A percentile compares a stretch with the other conserved stretches of the same genome.
These are phyloP conservation scores for Meandrina meandrites DNA, from an alignment of 92 coral and sea anemone genomes.

Conservation along the genomic window DNA sequence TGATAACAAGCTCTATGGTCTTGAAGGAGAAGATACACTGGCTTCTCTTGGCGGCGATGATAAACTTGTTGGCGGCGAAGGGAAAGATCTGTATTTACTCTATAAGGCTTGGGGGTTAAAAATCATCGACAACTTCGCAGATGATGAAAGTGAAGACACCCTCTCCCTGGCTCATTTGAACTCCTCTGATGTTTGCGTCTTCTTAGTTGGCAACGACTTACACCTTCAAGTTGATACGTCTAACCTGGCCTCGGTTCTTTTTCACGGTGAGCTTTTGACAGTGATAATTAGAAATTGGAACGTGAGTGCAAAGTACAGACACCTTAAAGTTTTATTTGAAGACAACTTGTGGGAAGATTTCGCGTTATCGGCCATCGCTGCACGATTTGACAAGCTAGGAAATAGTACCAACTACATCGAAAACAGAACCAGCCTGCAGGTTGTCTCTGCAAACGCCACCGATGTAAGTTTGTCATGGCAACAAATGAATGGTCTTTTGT, in stretches of 20 bases:
- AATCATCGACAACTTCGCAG: slow-evolving; percentile 61
- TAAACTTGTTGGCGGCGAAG: slow-evolving; percentile 57
- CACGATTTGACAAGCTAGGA: background rate
- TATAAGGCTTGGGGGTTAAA: slow-evolving; percentile 45
- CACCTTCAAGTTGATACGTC: slow-evolving; percentile 32
- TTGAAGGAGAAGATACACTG: slow-evolving; percentile 39
- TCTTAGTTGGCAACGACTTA: slow-evolving; percentile 48
- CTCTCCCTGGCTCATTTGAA: slow-evolving; percentile 44
- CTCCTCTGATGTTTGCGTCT: slow-evolving; percentile 47
- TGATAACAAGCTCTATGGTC: slow-evolving; percentile 51
- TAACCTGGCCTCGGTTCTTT: slow-evolving; percentile 30
- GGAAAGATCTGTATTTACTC: slow-evolving; percentile 46
- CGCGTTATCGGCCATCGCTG: background rate
- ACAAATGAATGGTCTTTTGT: too few relatives aligned
- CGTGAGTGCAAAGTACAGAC: slow-evolving; percentile 28
- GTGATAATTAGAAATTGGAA: slow-evolving; percentile 49
- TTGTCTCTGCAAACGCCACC: too few relatives aligned
- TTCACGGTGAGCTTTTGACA: slow-evolving; percentile 39
- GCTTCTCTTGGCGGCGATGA: slow-evolving; percentile 50
- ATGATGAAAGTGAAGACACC: slow-evolving; percentile 50
- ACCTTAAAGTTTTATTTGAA: slow-evolving; percentile 40
- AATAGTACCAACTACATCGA: too few relatives aligned
- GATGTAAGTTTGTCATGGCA: too few relatives aligned
- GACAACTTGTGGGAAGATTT: slow-evolving; percentile 42
- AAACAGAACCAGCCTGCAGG: too few relatives aligned